phyloP scores from a whole-genome alignment of 1,140 invertebrate genomes.

The Trichonephila clavipes region DNA sequence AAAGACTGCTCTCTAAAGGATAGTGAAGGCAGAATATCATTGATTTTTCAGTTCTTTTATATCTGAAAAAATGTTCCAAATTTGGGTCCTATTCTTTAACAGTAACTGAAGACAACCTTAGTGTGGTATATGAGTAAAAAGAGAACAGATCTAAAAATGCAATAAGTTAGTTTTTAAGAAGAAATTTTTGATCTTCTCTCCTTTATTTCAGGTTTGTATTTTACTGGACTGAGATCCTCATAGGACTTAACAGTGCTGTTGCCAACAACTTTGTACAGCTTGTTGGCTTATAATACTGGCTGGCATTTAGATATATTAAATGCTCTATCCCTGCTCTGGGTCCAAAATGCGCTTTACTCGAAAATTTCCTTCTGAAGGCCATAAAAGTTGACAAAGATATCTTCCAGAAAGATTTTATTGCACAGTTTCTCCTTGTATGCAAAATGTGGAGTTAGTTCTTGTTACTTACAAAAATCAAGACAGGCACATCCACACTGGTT shows the following conservation, averaged over 20 bases:
- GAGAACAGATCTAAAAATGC: no score
- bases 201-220: conserved; percentile 55
- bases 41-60: no score
- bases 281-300: conserved; percentile 54
- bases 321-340: conserved; percentile 65
- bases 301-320: conserved; percentile 67
- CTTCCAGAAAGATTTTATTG: conserved; percentile 34
- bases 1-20: no score
- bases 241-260: conserved; percentile 60
- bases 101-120: no score
- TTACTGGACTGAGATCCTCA: conserved; percentile 54
- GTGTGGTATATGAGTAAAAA: no score
- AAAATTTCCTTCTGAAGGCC: conserved; percentile 54
- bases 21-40: no score
- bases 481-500: not conserved
- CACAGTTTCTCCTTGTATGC: conserved; percentile 38
- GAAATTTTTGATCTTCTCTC: not conserved
- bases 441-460: not conserved
- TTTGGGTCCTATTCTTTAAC: no score
- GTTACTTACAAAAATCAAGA: not conserved
- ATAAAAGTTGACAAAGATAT: conserved; percentile 42
- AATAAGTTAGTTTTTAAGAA: no score
- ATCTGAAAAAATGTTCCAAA: no score
- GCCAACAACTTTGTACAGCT: conserved; percentile 61
- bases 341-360: conserved; percentile 52